Conservation (phyloP, 2,888 invertebrate species). For the Hydropsyche betteni region DNA sequence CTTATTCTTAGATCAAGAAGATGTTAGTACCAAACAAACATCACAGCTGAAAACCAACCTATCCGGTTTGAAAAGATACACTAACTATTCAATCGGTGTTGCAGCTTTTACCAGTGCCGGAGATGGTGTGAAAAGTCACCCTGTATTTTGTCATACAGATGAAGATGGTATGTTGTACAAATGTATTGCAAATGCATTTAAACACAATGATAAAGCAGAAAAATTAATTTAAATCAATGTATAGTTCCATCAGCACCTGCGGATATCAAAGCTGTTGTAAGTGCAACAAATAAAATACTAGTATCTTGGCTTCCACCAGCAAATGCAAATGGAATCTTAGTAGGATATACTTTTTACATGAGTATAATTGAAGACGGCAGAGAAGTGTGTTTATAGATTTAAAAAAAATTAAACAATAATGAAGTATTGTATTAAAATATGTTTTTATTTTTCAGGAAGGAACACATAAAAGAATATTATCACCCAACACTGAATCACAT, state of each 20-base stretch:
- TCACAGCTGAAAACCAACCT: conserved; percentile 75
- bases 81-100: conserved; percentile 92
- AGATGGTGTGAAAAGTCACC: conserved; percentile 85
- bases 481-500: conserved; percentile 74
- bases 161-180: conserved; percentile 76
- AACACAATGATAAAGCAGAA: neutral
- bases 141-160: conserved; percentile 86
- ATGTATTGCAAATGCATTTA: conserved; percentile 6
- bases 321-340: conserved; percentile 83
- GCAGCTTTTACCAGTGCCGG: conserved; percentile 89
- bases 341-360: conserved; percentile 86
- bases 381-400: conserved; percentile 61
- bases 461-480: conserved; percentile 77
- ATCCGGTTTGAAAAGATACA: conserved; percentile 82
- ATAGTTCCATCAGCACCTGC: conserved; percentile 89
- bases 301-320: conserved; percentile 91
- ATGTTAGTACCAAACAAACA: conserved; percentile 80
- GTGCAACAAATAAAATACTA: conserved; percentile 84
- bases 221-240: conserved; percentile 51
- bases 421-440: conserved; percentile 14
- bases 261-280: conserved; percentile 89
- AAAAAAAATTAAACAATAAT: neutral
- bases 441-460: conserved; percentile 65
- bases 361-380: conserved; percentile 80
- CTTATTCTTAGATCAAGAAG: conserved; percentile 71